Evolutionary conservation across 2,797 vertebrate genomes (phyloP), one percentile per base, ranked within the genome.

Genomic region (Tapera naevia): DNA sequence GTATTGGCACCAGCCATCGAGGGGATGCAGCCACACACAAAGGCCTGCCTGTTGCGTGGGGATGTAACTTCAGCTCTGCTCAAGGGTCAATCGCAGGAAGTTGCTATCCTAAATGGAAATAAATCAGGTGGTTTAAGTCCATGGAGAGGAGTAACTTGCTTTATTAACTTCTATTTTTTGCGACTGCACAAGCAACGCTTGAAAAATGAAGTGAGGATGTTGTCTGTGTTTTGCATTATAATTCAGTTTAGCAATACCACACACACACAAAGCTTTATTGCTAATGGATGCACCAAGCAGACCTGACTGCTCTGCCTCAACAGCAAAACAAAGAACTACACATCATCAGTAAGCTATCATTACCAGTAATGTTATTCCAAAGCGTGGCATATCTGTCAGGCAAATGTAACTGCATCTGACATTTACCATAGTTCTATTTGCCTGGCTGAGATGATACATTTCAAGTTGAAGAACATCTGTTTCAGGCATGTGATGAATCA

Each of bases 291-390:
- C 82, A 94, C 73, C 79, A 56, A 91, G 62, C 91, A 88, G 91
- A 96, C 75, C 91, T 93, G 89, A 79, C 84, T 93, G 91, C 87
- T 91, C 93, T 37, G 45, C 69, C 94, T 80, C 94, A 95, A 70
- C 85, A 92, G 70, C 72, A 86, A 94, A 95, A 93, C 79, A 92
- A 93, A 87, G 92, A 86, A 5, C 84, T 86, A 61, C 75, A 61
- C 89, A 91, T 81, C 94, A 92, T 80, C 91, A 94, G 50, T 5
- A 86, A 72, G 57, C 79, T 95, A 79, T 95, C 94, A 95, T 95
- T 95, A 96, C 82, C 94, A 86, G 84, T 88, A 93, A 96, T 93
- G 93, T 86, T 94, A 93, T 95, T 95, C 81, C 65, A 74, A 65
- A 94, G 78, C 2, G 1, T 89, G 93, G 75, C 70, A 67, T 79